Evolutionary conservation across 2,888 invertebrate genomes (phyloP), one percentile per base, ranked within the genome.

Genomic region (Leptothorax acervorum): DNA sequence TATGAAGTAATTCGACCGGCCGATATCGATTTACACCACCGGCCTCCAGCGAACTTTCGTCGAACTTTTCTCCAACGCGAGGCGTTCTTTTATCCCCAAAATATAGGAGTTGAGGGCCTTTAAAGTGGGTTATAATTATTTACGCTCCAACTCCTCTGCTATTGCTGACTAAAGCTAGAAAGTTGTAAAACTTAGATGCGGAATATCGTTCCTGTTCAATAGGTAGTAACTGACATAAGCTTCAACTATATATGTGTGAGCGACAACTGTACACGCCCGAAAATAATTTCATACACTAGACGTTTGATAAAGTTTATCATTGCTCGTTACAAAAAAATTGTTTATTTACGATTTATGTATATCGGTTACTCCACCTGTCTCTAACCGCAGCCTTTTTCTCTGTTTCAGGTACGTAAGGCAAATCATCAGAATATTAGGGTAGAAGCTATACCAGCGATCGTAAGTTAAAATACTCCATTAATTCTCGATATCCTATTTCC

Each of bases 371-470:
- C 11, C 18, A 70, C 11, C 31, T 60, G 45, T 4, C 60, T 81
- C 88, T 89, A 86, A 89, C 68, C 83, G 82, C 79, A 81, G 73
- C 65, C 31, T 79, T 83, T 73, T 78, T 79, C 88, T 82, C 85
- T 93, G 93, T 93, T 93, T 35, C 93, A 93, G 93, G 93, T 93
- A 93, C 92, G 93, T 93, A 93, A 84, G 66, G 68, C 78, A 81
- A 81, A 86, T 84, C 88, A 78, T 60, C 18, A 55, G 48, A 71
- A 60, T 79, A 71, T 79, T 79, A 71, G 39, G 8, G 60, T 79
- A 71, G 28, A 79, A 35, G 60, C 48, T 60, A 79, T 60, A 79
- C 60, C 71, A 71, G 5, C 60, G 48, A 48, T 75, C 86, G 90
- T 86, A 89, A 87, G 83, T 86, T 71, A 66, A 62, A 70, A 87